A percentile compares a stretch with the other conserved stretches of the same genome.
phyloP scores from a whole-genome alignment of 2,797 vertebrate species.

The Mallotus villosus region DNA sequence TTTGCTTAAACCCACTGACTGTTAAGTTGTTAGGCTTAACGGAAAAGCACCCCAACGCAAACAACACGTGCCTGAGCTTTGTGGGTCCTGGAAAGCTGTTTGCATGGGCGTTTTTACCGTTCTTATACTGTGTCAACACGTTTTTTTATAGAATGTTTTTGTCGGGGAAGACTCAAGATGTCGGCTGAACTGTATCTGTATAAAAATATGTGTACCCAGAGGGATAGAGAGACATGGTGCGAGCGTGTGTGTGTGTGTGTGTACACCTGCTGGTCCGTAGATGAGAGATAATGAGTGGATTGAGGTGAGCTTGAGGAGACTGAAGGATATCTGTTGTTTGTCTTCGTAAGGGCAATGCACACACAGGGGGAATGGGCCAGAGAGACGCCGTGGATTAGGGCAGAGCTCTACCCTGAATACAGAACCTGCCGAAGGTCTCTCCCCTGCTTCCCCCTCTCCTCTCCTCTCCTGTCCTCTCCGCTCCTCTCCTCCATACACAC shows the following conservation, averaged over 20 bases:
- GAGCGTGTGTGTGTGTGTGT: constrained; percentile 16
- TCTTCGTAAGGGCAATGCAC: constrained; percentile 79
- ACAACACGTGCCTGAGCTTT: constrained; percentile 58
- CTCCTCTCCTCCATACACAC: constrained; percentile 17
- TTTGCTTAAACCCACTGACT: constrained; percentile 73
- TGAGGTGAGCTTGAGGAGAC: constrained; percentile 77
- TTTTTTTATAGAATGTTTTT: no score
- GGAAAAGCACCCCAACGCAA: constrained; percentile 73
- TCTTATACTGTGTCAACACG: constrained; percentile 17
- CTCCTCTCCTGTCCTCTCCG: constrained; percentile 18
- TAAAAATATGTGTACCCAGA: constrained; percentile 1
- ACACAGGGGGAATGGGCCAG: constrained; percentile 69
- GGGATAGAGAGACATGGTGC: constrained; percentile 2
- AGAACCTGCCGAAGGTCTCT: constrained; percentile 64
- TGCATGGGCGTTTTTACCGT: constrained; percentile 9
- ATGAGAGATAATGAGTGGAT: constrained; percentile 76
- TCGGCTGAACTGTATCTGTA: not conserved
- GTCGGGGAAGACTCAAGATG: not conserved
- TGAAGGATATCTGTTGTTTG: constrained; percentile 81
- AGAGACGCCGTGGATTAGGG: constrained; percentile 77
- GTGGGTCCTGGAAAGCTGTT: constrained; percentile 33
- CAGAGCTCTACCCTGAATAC: constrained; percentile 70
- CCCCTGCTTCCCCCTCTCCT: not conserved
- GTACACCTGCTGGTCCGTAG: constrained; percentile 36
- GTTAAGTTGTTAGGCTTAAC: constrained; percentile 75